Conservation (phyloP, 2,888 invertebrate species). For the Leuctra nigra region DNA sequence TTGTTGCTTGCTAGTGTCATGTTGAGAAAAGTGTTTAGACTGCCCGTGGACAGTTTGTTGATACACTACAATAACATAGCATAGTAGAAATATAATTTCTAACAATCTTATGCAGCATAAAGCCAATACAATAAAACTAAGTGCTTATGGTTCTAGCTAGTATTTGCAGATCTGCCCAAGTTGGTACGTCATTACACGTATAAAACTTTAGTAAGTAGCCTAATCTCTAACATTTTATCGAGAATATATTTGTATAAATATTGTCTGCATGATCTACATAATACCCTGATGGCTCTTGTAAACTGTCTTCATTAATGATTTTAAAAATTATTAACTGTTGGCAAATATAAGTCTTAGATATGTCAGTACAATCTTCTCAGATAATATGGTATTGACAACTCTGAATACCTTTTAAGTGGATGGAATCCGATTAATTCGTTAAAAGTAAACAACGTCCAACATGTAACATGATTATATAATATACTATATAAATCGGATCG, state of each 20-base stretch:
- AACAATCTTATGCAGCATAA: background rate
- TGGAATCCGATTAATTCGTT: conserved; percentile 4
- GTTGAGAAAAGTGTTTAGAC: background rate
- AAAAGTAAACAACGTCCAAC: conserved; percentile 1
- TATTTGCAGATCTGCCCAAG: background rate
- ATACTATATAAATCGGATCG: no score
- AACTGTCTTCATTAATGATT: background rate
- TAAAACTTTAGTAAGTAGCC: background rate
- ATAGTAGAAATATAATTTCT: background rate
- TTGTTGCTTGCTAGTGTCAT: background rate
- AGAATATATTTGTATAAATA: background rate
- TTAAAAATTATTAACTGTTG: conserved; percentile 7
- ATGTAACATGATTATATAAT: conserved; percentile 6
- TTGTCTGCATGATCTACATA: background rate
- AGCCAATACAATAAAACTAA: background rate
- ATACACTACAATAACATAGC: background rate
- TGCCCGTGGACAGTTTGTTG: background rate
- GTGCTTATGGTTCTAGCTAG: background rate
- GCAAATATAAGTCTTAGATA: conserved; percentile 8
- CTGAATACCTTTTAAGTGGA: conserved; percentile 14
- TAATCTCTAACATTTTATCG: background rate
- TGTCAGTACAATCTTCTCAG: conserved; percentile 1
- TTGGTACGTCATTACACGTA: background rate
- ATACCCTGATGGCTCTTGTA: background rate
- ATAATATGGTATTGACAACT: background rate